phyloP scores from a whole-genome alignment of 1,140 invertebrate genomes.

The Trichoplusia ni region DNA sequence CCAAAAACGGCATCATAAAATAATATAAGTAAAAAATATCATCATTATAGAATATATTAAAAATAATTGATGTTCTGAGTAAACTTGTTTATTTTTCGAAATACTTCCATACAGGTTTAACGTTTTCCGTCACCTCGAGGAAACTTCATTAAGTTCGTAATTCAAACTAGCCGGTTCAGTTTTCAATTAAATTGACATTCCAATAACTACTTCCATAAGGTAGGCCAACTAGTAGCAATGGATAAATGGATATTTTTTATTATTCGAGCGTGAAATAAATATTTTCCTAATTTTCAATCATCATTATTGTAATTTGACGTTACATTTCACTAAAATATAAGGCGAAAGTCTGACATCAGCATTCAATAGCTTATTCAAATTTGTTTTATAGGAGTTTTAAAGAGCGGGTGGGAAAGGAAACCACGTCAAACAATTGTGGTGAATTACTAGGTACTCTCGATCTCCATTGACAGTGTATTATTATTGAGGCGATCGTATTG shows the following conservation, averaged over 20 bases:
- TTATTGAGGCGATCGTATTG: constrained; percentile 46
- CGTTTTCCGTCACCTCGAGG: constrained; percentile 5
- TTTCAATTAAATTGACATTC: constrained; percentile 29
- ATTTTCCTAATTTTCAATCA: constrained; percentile 14
- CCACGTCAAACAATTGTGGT: constrained; percentile 44
- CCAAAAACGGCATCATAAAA: too few relatives aligned
- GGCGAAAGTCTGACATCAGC: constrained; percentile 16
- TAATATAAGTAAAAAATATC: too few relatives aligned
- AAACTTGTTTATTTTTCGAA: constrained; percentile 1
- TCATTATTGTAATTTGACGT: constrained; percentile 20
- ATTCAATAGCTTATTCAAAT: constrained; percentile 41
- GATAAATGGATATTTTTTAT: constrained; percentile 12
- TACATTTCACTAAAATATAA: constrained; percentile 26
- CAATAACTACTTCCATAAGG: constrained; percentile 20
- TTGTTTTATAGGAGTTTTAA: constrained; percentile 36
- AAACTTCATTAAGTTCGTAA: constrained; percentile 39
- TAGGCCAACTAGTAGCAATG: constrained; percentile 21
- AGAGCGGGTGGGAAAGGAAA: constrained; percentile 51
- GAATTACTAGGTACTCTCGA: constrained; percentile 38
- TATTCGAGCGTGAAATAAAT: constrained; percentile 26
- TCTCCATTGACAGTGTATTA: constrained; percentile 40
- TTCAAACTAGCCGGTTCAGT: constrained; percentile 35
- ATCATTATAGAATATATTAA: not conserved
- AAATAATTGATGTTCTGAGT: not conserved
- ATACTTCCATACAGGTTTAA: not conserved